phyloP scores from a whole-genome alignment of 2,113 vertebrate genomes.

The Megatriorchis doriae region DNA sequence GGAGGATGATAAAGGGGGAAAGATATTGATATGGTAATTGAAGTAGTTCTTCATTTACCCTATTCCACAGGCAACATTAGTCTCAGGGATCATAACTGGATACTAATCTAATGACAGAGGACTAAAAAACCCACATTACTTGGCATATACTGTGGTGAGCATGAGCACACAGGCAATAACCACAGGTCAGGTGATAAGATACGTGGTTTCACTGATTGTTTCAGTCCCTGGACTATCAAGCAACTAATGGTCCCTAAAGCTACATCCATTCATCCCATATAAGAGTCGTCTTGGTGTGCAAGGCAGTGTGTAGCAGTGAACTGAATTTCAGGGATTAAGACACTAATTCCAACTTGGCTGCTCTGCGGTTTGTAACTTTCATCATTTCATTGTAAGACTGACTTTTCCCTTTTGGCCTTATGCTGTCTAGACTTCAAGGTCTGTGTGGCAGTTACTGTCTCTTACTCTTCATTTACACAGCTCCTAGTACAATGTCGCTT shows the following conservation, averaged over 20 bases:
- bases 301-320: not conserved
- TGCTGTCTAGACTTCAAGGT: not conserved
- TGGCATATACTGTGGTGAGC: not conserved
- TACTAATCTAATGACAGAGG: not conserved
- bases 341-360: not conserved
- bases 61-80: not conserved
- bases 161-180: not conserved
- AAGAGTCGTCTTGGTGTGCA: not conserved
- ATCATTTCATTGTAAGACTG: not conserved
- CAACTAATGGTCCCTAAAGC: not conserved
- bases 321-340: not conserved
- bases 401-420: not conserved
- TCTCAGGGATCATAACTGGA: not conserved
- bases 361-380: not conserved
- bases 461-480: not conserved
- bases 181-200: not conserved
- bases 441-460: not conserved
- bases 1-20: not conserved
- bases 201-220: not conserved
- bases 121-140: not conserved
- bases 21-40: not conserved
- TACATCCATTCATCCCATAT: not conserved
- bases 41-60: not conserved
- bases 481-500: not conserved
- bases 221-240: not conserved